Conservation (phyloP, 2,888 invertebrate species). For the Hipparchia semele region DNA sequence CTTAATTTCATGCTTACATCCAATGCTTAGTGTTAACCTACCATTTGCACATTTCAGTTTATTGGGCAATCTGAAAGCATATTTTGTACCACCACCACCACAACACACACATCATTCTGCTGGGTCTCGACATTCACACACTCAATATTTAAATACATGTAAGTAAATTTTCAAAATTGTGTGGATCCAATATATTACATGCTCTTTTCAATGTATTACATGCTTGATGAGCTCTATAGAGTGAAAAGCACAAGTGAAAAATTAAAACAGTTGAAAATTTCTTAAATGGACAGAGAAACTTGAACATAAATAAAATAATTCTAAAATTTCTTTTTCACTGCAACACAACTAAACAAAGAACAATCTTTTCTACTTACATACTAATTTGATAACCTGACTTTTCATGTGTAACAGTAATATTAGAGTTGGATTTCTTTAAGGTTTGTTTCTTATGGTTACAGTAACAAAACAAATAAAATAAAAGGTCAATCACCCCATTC, state of each 20-base stretch:
- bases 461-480: background rate
- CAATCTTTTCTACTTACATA: too few species aligned
- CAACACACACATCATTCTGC: constrained; percentile 3
- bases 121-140: background rate
- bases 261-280: background rate
- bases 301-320: background rate
- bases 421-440: too few species aligned
- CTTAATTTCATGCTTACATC: background rate
- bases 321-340: background rate
- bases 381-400: too few species aligned
- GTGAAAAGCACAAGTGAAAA: background rate
- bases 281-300: background rate
- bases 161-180: background rate
- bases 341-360: too few species aligned
- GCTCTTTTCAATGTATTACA: too few species aligned
- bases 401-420: too few species aligned
- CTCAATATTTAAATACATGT: too few species aligned
- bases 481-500: constrained; percentile 71
- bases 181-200: background rate
- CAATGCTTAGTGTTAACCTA: background rate
- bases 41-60: background rate
- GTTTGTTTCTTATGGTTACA: background rate
- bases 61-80: constrained; percentile 1
- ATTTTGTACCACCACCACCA: background rate
- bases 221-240: too few species aligned